Base-by-base conservation (phyloP, 1,140 invertebrate species). In the Rhopalosiphum maidis region DNA sequence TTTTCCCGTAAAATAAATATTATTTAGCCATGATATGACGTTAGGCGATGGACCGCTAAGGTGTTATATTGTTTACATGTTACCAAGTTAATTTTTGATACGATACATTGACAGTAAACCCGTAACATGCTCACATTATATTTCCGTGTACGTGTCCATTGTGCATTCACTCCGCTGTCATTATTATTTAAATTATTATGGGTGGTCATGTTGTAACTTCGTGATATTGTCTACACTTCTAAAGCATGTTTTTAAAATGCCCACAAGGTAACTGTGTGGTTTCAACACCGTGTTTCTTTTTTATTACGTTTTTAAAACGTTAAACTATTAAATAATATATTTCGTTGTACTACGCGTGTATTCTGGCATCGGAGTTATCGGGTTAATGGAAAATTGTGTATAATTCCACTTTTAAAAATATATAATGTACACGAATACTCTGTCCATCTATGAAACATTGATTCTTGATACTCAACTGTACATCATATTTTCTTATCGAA, bases 111-210 rank as follows among this genome's bases (percentile, higher is more conserved):
- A 77, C 60, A n/a, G 30, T 77, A 77, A 77, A n/a, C 83, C 22
- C 37, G 43, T 85, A 46, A 85, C 21, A 41, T 85, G 83, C 37
- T 30, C 41, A 41, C 37, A 85, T 46, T 86, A 86, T 86, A n/a
- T 86, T 46, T 86, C 41, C 41, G 85, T n/a, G 11, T 86, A 86
- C 85, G 85, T 86, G 85, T 86, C 30, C 23, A 86, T 86, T 86
- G 37, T 86, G 41, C 41, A 41, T 86, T 77, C 60, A 15, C 60
- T 86, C 83, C 85, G n/a, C 41, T 86, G 30, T 86, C 85, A 48
- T 86, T 86, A 86, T 60, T 60, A 11, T 86, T n/a, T 21, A 43
- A 86, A 46, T 86, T 46, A 86, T 46, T n/a, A 25, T 86, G 23
- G 25, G 15, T 30, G 25, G 23, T 30, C 60, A 77, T 77, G 30